A percentile compares a stretch with the other conserved stretches of the same genome.
Evolutionary conservation across 1,140 invertebrate genomes (phyloP).

Genomic region (Solen grandis): DNA sequence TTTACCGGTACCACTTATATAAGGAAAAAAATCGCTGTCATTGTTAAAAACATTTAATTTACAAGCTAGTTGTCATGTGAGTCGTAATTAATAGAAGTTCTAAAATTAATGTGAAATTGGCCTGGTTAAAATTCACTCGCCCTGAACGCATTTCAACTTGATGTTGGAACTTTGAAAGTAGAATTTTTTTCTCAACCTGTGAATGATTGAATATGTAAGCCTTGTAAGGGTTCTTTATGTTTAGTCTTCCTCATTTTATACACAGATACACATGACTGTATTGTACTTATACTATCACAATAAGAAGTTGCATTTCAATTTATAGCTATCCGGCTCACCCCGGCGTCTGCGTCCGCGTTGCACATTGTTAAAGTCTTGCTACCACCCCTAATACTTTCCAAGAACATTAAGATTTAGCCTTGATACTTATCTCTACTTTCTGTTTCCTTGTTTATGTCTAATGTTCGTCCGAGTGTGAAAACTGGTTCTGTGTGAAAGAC

Average conservation of each 20-base stretch:
- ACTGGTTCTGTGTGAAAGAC: conserved; percentile 33
- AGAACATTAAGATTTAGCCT: conserved; percentile 34
- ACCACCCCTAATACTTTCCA: conserved; percentile 33
- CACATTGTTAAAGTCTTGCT: conserved; percentile 33
- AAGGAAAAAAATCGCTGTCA: conserved; percentile 33
- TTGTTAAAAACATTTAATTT: conserved; percentile 35
- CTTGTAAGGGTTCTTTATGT: conserved; percentile 33
- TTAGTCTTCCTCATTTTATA: conserved; percentile 34
- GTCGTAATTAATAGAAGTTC: conserved; percentile 33
- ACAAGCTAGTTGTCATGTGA: conserved; percentile 32
- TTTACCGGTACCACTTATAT: conserved; percentile 33
- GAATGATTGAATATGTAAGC: conserved; percentile 34
- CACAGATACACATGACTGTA: conserved; percentile 29
- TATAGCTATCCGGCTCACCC: conserved; percentile 32
- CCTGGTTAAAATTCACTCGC: conserved; percentile 33
- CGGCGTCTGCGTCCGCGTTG: conserved; percentile 30
- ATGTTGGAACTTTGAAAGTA: conserved; percentile 27
- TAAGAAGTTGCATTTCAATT: conserved; percentile 31
- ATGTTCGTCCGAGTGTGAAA: conserved; percentile 33
- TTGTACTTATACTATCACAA: background rate
- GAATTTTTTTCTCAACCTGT: conserved; percentile 34
- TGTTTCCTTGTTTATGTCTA: conserved; percentile 34
- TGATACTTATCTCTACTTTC: conserved; percentile 34
- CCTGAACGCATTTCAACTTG: conserved; percentile 33
- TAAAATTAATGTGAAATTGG: conserved; percentile 34